Base-by-base conservation (phyloP, 2,797 vertebrate genomes). In the Prunella strophiata region DNA sequence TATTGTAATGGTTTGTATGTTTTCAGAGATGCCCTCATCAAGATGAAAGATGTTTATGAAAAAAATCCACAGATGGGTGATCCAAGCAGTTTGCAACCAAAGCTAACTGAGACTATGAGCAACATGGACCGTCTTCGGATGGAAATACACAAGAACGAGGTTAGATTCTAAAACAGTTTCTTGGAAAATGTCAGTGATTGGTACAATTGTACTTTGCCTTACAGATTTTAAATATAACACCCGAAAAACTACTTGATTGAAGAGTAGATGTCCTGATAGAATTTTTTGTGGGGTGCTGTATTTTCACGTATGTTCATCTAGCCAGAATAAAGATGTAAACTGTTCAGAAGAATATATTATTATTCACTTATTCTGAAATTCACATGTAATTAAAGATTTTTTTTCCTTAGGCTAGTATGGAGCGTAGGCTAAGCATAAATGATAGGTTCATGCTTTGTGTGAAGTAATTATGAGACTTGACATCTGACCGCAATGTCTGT, bases 11-110 rank as follows among this genome's bases (percentile, higher is more conserved):
- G 32, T 74, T 66, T 86, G 5, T 55, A 15, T 79, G 18, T 81
- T 94, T 79, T 91, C 90, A 94, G 99, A 98, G 99, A 99, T 83
- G 99, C 99, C 9, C 98, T 99, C 93, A 99, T 99, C 97, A 99
- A 99, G 98, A 99, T 99, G 99, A 99, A 99, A 98, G 99, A 99
- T 40, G 99, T 99, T 34, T 99, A 99, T 91, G 99, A 99, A 97
- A 99, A 99, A 98, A 99, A 98, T 95, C 99, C 99, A 63, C 99
- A 99, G 97, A 99, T 99, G 99, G 99, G 99, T 52, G 99, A 99
- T 95, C 99, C 99, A 74, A 97, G 96, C 97, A 99, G 99, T 97
- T 98, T 99, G 94, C 99, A 99, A 96, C 99, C 99, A 87, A 99
- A 99, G 97, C 98, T 99, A 97, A 99, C 99, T 23, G 99, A 99